These are phyloP conservation scores for Netelia fuscicornis DNA, from an alignment of 2,888 invertebrate genomes.

Conservation along the genomic window DNA sequence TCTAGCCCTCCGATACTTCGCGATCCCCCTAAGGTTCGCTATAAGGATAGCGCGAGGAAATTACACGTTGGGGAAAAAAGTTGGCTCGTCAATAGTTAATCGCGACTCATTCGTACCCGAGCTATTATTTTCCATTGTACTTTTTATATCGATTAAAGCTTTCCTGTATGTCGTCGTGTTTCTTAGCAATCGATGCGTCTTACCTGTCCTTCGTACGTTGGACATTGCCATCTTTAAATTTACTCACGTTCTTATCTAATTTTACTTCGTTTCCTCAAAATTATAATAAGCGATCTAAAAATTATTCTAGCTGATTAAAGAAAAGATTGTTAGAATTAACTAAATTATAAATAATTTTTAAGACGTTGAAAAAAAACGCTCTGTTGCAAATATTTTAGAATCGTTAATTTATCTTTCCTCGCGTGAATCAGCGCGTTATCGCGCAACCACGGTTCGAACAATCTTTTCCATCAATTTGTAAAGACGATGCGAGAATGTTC, in stretches of 20 bases:
- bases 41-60: background rate
- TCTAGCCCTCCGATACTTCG: background rate
- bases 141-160: conserved; percentile 25
- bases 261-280: too few relatives aligned
- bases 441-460: background rate
- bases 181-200: background rate
- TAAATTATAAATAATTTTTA: too few relatives aligned
- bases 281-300: too few relatives aligned
- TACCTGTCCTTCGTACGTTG: background rate
- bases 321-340: too few relatives aligned
- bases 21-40: background rate
- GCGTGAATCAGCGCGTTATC: too few relatives aligned
- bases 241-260: too few relatives aligned
- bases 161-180: conserved; percentile 10
- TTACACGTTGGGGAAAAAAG: conserved; percentile 11
- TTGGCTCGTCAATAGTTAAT: conserved; percentile 51
- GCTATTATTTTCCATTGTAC: background rate
- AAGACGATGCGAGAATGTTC: background rate
- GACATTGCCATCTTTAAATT: background rate
- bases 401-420: too few relatives aligned
- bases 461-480: background rate
- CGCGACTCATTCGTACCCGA: background rate
- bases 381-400: too few relatives aligned
- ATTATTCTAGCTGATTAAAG: too few relatives aligned
- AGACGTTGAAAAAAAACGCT: too few relatives aligned